phyloP scores from a whole-genome alignment of 2,888 invertebrate genomes.

The Selenia dentaria region DNA sequence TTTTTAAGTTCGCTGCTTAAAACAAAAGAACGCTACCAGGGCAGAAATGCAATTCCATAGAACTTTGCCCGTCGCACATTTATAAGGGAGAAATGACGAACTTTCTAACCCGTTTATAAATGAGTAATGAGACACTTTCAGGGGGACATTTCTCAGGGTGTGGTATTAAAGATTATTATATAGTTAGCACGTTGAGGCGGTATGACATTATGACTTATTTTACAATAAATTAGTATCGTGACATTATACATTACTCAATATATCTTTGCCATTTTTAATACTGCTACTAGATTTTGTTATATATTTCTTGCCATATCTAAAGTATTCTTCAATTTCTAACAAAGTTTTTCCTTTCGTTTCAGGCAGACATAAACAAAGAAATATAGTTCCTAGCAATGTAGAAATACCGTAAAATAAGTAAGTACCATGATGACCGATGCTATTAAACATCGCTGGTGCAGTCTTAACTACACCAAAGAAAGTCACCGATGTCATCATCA shows the following conservation, averaged over 20 bases:
- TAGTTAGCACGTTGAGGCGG: too few species aligned
- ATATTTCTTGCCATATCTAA: slow-evolving; percentile 61
- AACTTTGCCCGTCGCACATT: too few species aligned
- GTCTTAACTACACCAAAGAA: slow-evolving; percentile 88
- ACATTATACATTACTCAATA: slow-evolving; percentile 25
- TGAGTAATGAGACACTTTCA: too few species aligned
- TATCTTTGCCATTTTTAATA: slow-evolving; percentile 38
- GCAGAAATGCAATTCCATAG: too few species aligned
- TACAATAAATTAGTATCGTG: too few species aligned
- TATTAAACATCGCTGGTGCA: slow-evolving; percentile 84
- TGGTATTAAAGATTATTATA: too few species aligned
- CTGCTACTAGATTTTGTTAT: slow-evolving; percentile 18
- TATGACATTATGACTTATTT: too few species aligned
- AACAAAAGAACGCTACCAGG: too few species aligned
- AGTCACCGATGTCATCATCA: slow-evolving; percentile 87
- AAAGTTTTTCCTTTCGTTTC: slow-evolving; percentile 89
- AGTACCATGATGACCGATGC: slow-evolving; percentile 83
- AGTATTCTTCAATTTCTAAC: slow-evolving; percentile 87
- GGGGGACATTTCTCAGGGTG: too few species aligned
- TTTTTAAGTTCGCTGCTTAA: too few species aligned
- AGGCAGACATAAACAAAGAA: slow-evolving; percentile 85
- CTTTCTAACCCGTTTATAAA: too few species aligned
- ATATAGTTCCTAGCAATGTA: slow-evolving; percentile 84
- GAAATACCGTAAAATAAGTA: slow-evolving; percentile 87
- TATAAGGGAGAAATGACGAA: too few species aligned